Evolutionary conservation across 2,888 invertebrate genomes (phyloP), one percentile per base, ranked within the genome.

Genomic region (Glaucopsyche alexis): DNA sequence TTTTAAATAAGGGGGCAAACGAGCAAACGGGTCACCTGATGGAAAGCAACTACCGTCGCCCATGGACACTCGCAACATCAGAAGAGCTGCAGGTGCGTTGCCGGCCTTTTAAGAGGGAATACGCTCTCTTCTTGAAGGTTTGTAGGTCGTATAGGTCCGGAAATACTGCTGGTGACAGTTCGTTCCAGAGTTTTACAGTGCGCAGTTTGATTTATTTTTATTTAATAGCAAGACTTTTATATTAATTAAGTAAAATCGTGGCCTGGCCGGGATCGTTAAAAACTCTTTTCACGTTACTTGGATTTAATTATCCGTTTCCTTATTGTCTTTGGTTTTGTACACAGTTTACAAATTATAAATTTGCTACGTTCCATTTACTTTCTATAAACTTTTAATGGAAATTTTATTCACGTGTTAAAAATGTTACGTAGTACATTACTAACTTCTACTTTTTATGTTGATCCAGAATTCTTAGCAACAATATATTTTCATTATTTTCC

Each of bases 281-380:
- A 89, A 88, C 88, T 89, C 69, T 88, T 88, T 89, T 87, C 89
- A 85, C 86, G 84, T 85, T 81, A 87, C 88, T 87, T 86, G 85
- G 83, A 86, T 87, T 88, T 91, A 91, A 91, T 91, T 91, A 90
- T 91, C 90, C 90, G 91, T 89, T 89, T 87, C 88, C 89, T 89
- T n/a, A n/a, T 91, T 91, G 89, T 91, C 88, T 82, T 85, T 84
- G 82, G 83, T 83, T 82, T 82, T 85, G 85, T 84, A 82, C 84
- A 83, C 11, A 45, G 45, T 67, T 72, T 72, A 49, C 60, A 72
- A 64, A 29, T 14, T 71, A 52, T 19, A 45, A 60, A 71, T 72
- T 74, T 73, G 50, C 69, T 69, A 19, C 69, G 73, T 73, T 75
- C 69, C 52, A 73, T 69, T 50, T 29, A 60, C 8, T 42, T 71